Conservation (phyloP, 2,888 invertebrate genomes). For the Margaritifera margaritifera region DNA sequence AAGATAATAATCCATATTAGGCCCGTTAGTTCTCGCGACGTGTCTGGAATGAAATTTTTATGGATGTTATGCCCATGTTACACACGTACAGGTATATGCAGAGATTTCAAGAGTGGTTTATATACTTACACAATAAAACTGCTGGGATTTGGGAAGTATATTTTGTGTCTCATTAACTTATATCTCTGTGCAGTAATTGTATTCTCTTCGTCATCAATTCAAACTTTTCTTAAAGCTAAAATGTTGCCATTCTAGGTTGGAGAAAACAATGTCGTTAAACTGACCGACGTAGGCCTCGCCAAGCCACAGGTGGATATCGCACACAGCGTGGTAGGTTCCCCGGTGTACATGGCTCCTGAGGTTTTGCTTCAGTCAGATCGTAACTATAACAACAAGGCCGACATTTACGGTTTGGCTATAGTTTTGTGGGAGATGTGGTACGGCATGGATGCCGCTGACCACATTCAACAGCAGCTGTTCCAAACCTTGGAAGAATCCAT, state of each 20-base stretch:
- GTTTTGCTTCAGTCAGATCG: constrained; percentile 50
- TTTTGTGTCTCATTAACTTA: too few species aligned
- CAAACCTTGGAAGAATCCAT: constrained; percentile 42
- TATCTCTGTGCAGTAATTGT: too few species aligned
- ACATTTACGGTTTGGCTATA: constrained; percentile 43
- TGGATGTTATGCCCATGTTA: too few species aligned
- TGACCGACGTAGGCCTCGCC: constrained; percentile 65
- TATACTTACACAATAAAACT: too few species aligned
- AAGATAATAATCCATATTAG: too few species aligned
- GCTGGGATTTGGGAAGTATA: too few species aligned
- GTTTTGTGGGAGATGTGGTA: constrained; percentile 62
- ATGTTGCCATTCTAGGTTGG: constrained; percentile 23
- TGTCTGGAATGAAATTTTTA: too few species aligned
- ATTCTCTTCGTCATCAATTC: too few species aligned
- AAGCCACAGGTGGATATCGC: constrained; percentile 56
- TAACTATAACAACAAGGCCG: constrained; percentile 38
- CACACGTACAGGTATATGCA: too few species aligned
- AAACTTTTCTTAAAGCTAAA: too few species aligned
- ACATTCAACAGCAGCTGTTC: constrained; percentile 37
- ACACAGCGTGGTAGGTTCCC: constrained; percentile 56
- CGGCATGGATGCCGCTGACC: constrained; percentile 49
- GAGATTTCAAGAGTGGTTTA: too few species aligned
- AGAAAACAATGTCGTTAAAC: constrained; percentile 44
- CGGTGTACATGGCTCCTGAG: constrained; percentile 67
- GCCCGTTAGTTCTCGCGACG: too few species aligned